These are phyloP conservation scores for Nycticorax nycticorax DNA, from an alignment of 2,113 vertebrate genomes.

Conservation along the genomic window DNA sequence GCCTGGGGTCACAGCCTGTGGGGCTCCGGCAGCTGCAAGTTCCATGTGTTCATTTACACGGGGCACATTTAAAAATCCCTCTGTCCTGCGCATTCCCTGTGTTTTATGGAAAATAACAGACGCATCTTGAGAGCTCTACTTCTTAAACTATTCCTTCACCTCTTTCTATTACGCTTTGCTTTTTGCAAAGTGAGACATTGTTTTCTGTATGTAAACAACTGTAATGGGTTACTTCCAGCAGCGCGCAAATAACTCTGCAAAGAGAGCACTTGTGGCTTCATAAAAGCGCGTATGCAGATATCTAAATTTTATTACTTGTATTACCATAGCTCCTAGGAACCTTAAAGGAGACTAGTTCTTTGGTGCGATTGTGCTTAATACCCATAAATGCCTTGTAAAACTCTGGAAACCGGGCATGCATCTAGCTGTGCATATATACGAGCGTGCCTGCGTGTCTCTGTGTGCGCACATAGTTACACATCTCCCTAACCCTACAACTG, in stretches of 20 bases:
- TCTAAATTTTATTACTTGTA: not conserved
- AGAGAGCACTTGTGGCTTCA: not conserved
- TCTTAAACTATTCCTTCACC: not conserved
- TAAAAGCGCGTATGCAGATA: not conserved
- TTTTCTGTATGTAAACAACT: not conserved
- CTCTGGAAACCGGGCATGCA: not conserved
- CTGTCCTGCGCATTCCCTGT: not conserved
- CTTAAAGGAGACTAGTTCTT: not conserved
- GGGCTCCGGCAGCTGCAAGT: not conserved
- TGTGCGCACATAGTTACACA: not conserved
- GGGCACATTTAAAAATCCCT: not conserved
- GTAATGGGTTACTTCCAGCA: not conserved
- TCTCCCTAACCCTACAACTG: not conserved
- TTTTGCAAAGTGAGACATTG: not conserved
- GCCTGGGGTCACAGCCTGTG: not conserved
- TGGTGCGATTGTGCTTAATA: not conserved
- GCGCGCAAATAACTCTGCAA: not conserved
- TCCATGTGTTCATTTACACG: not conserved
- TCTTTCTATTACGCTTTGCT: not conserved
- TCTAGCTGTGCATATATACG: not conserved
- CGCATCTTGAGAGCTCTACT: not conserved
- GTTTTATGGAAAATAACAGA: not conserved
- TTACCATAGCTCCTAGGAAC: not conserved
- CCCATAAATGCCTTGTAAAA: slow-evolving; percentile 13
- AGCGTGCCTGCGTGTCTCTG: fast-evolving